Evolutionary conservation across 2,113 vertebrate species (phyloP).

Genomic region (Elephantulus edwardii): DNA sequence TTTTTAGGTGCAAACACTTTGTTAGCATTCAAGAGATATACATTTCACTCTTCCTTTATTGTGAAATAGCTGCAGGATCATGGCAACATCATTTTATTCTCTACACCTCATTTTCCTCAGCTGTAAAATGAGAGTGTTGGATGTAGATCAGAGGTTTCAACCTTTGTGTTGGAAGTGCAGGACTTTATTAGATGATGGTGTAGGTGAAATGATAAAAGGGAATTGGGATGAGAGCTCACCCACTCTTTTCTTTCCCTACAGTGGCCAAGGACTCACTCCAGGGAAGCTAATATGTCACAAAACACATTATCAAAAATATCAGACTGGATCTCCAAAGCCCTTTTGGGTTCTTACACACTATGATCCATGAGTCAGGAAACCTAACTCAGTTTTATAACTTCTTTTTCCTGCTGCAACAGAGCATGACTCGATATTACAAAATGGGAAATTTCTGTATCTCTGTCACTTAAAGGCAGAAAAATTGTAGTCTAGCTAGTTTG

Average conservation of each 20-base stretch:
- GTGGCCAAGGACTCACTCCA: not conserved
- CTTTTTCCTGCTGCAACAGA: constrained; percentile 49
- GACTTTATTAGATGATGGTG: not conserved
- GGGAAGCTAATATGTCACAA: not conserved
- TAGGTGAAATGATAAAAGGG: not conserved
- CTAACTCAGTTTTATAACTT: constrained; percentile 40
- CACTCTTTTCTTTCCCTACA: not conserved
- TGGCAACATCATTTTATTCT: not conserved
- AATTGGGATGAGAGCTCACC: not conserved
- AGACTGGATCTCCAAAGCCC: not conserved
- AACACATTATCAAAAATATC: not conserved
- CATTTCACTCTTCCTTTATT: not conserved
- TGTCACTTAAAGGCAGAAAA: constrained; percentile 54
- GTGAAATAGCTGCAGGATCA: not conserved
- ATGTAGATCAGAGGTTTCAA: not conserved
- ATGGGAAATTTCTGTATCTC: constrained; percentile 50
- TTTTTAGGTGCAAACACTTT: not conserved
- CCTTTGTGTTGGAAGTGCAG: not conserved
- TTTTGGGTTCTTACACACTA: not conserved
- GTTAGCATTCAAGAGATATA: not conserved
- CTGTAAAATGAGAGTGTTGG: not conserved
- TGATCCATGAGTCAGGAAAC: not conserved
- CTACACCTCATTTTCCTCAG: not conserved
- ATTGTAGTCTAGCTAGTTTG: constrained; percentile 59
- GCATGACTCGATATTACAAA: constrained; percentile 61